Conservation (phyloP, 1,140 invertebrate species). For the Metaphire vulgaris region DNA sequence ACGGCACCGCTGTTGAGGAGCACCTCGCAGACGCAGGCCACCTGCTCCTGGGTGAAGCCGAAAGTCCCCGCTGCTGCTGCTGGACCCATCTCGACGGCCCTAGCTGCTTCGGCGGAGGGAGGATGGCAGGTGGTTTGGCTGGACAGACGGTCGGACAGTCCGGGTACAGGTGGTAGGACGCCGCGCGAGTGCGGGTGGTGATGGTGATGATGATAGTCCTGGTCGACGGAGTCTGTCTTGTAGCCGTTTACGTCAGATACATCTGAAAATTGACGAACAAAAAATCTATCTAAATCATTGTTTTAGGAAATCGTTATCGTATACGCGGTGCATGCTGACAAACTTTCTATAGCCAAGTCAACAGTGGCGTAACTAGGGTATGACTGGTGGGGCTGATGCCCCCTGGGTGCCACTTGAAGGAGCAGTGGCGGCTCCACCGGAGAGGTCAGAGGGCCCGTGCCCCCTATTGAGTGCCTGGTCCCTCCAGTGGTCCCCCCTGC, state of each 20-base stretch:
- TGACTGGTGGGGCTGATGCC: neutral
- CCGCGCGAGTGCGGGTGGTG: neutral
- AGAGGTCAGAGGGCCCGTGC: no score
- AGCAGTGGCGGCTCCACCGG: no score
- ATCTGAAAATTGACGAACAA: neutral
- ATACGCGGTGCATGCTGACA: neutral
- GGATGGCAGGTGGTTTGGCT: neutral
- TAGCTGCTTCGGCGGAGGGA: neutral
- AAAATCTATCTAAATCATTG: neutral
- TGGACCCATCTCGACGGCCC: neutral
- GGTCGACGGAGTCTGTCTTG: neutral
- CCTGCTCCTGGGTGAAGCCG: no score
- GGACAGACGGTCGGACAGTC: neutral
- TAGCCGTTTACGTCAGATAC: neutral
- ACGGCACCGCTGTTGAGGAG: constrained; percentile 91
- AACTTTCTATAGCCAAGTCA: neutral
- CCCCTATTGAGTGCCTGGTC: no score
- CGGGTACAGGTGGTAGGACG: neutral
- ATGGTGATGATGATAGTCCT: constrained; percentile 4
- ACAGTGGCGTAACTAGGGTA: neutral
- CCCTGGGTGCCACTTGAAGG: no score
- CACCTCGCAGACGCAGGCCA: constrained; percentile 96
- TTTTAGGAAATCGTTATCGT: no score
- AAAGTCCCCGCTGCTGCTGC: no score
- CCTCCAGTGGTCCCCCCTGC: no score